These are phyloP conservation scores for Drosophila insularis DNA, from an alignment of 1,140 invertebrate genomes.

Conservation along the genomic window DNA sequence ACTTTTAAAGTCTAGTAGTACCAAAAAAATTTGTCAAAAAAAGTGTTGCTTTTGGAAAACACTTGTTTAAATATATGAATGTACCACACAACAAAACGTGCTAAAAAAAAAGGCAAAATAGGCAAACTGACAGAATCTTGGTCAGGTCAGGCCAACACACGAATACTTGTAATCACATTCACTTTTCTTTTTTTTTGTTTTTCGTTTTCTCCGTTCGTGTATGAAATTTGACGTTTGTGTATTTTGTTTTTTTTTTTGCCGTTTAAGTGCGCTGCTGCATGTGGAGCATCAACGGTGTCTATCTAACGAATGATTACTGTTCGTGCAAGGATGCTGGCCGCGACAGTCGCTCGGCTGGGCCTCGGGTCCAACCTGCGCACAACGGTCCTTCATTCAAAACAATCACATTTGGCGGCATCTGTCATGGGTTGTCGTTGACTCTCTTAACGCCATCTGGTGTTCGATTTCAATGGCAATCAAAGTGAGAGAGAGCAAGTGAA, in stretches of 20 bases:
- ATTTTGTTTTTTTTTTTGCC: not conserved
- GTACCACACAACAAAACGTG: not conserved
- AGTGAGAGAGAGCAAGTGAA: not conserved
- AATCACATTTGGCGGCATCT: not conserved
- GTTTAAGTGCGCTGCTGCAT: constrained; percentile 13
- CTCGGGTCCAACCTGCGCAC: constrained; percentile 4
- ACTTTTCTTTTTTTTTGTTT: constrained; percentile 43
- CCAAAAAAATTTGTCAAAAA: not conserved
- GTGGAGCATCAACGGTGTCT: constrained; percentile 39
- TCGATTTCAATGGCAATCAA: constrained; percentile 6
- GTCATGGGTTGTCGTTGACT: constrained; percentile 6
- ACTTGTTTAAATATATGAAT: not conserved
- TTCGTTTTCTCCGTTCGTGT: constrained; percentile 1
- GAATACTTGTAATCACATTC: constrained; percentile 42
- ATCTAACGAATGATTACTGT: constrained; percentile 57
- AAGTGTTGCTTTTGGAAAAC: not conserved
- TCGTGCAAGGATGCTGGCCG: constrained; percentile 12
- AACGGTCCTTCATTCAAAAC: not conserved
- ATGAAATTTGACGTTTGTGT: not conserved
- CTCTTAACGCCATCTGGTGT: constrained; percentile 10
- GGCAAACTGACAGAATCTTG: not conserved
- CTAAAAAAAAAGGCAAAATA: constrained; percentile 7
- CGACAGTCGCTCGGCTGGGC: not conserved
- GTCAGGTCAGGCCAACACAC: constrained; percentile 12
- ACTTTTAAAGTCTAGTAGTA: not conserved